A percentile compares a stretch with the other conserved stretches of the same genome.
These are phyloP conservation scores for Hydrophis major DNA, from an alignment of 2,797 vertebrate genomes.

Conservation along the genomic window DNA sequence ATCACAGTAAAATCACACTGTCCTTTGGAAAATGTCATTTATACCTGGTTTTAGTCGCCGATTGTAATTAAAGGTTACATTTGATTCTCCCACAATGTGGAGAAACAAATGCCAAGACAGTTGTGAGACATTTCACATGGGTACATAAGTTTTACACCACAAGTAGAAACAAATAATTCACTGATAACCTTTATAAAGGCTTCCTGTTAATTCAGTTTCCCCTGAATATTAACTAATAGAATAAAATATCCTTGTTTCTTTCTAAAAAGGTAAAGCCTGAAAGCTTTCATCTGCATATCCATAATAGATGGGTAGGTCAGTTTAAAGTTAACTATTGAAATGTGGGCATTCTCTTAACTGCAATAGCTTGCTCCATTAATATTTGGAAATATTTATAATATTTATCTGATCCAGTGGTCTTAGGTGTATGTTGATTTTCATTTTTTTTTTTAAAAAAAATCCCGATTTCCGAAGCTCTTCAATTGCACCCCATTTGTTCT, in stretches of 20 bases:
- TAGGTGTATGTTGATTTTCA: not conserved
- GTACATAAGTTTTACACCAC: not conserved
- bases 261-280: not conserved
- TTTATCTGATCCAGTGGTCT: not conserved
- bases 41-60: not conserved
- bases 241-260: not conserved
- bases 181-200: not conserved
- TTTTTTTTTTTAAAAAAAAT: not conserved
- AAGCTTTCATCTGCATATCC: not conserved
- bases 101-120: constrained; percentile 13
- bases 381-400: not conserved
- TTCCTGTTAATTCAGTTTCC: not conserved
- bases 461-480: not conserved
- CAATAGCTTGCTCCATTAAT: not conserved
- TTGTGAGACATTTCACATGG: not conserved
- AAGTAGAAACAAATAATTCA: not conserved
- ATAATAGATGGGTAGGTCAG: not conserved
- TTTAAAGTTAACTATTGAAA: not conserved
- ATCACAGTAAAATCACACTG: not conserved
- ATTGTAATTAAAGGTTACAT: constrained; percentile 4
- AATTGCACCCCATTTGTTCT: constrained; percentile 12
- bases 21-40: not conserved
- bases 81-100: not conserved
- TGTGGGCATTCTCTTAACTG: not conserved
- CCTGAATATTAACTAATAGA: not conserved